phyloP scores from a whole-genome alignment of 2,888 invertebrate species.

The Melanotus villosus region DNA sequence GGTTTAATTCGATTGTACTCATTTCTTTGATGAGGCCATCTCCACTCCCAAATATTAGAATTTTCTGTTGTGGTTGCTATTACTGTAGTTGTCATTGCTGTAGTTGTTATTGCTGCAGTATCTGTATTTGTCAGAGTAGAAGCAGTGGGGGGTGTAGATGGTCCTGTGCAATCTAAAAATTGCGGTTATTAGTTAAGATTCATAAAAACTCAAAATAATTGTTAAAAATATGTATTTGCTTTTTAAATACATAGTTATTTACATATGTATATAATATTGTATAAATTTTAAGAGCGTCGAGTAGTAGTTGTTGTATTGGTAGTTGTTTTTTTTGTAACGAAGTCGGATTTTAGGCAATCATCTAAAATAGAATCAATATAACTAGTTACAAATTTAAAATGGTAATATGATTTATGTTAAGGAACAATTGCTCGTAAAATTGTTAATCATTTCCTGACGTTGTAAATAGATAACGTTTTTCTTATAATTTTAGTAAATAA shows the following conservation, averaged over 20 bases:
- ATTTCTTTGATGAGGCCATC: not conserved
- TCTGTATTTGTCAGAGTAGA: no score
- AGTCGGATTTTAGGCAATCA: not conserved
- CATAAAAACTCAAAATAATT: not conserved
- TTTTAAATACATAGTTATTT: not conserved
- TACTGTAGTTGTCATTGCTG: not conserved
- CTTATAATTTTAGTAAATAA: not conserved
- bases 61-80: not conserved
- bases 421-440: no score
- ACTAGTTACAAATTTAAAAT: no score
- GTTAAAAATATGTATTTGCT: not conserved
- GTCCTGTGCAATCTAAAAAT: not conserved
- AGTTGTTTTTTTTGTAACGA: no score
- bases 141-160: not conserved
- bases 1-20: not conserved
- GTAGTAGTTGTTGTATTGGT: no score
- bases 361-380: not conserved
- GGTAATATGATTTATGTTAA: no score
- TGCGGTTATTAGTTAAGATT: not conserved
- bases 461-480: not conserved
- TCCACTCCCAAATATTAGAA: constrained; percentile 7
- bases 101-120: not conserved
- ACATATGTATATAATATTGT: not conserved
- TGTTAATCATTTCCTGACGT: no score
- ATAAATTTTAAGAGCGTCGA: not conserved